Evolutionary conservation across 2,888 invertebrate species (phyloP), one percentile per base, ranked within the genome.

Genomic region (Cetonia aurata): DNA sequence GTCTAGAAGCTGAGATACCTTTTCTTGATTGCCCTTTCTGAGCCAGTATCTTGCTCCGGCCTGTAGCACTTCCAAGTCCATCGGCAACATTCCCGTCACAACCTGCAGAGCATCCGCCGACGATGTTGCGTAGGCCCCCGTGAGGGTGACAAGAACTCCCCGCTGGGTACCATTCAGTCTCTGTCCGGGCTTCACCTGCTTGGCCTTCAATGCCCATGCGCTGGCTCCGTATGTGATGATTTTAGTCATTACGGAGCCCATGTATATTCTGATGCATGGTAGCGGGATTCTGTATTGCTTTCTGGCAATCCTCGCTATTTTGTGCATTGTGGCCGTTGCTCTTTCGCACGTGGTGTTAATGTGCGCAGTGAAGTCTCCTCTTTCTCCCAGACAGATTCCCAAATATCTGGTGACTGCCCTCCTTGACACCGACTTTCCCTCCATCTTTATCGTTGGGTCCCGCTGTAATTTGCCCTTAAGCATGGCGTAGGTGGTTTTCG

Each of bases 21-120:
- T 15, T 1, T 44, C 17, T 0, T 19, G 19, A 1, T 44, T n/a
- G 0, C 31, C 44, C 0, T 19, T 42, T 12, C 50, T 52, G 6
- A 12, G 19, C 62, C 53, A 70, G 17, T 70, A 62, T 8, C 0
- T 6, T 0, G 62, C 62, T 8, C 44, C 65, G 1, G 6, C 15
- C 25, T 46, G 0, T 12, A 55, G 33, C 3, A 70, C 55, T 19
- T 59, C 53, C 12, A 67, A 41, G 25, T 70, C 70, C 37, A 70
- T 55, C 0, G 70, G 67, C 3, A 59, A 13, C 1, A 48, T 17
- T 0, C 67, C 53, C 0, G 33, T 44, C 6, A 44, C 10, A 0
- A 71, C 67, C n/a, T 59, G 60, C 6, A 67, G 41, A 0, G 71
- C 67, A 4, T 59, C 71, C 15, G 42, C 25, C 0, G 71, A 42